Percentiles rank a stretch among this genome's conserved stretches.
Evolutionary conservation across 92 coral and sea anemone species (phyloP).

Genomic region (Palythoa grandiflora): DNA sequence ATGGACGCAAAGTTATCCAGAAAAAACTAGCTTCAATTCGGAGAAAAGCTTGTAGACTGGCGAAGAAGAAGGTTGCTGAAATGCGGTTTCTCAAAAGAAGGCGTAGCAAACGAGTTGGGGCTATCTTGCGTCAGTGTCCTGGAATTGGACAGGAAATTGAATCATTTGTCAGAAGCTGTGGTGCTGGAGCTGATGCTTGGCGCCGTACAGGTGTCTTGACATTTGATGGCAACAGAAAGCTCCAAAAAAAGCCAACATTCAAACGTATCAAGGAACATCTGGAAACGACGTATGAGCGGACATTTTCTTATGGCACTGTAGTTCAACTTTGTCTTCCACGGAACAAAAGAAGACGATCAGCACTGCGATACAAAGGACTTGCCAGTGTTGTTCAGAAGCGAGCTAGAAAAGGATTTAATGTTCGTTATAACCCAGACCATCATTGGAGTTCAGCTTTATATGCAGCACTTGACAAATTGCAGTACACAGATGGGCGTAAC

Average conservation of each 20-base stretch:
- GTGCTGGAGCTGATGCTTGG: constrained; percentile 66
- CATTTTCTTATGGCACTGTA: constrained; percentile 54
- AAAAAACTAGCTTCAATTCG: constrained; percentile 65
- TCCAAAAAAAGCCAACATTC: constrained; percentile 56
- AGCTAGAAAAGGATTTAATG: constrained; percentile 70
- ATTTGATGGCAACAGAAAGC: constrained; percentile 54
- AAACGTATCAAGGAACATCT: constrained; percentile 58
- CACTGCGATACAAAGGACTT: constrained; percentile 58
- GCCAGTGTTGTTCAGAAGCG: constrained; percentile 63
- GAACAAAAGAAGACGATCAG: constrained; percentile 62
- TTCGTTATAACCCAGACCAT: constrained; percentile 62
- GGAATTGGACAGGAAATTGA: constrained; percentile 64
- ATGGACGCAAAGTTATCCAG: constrained; percentile 48
- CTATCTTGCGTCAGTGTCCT: constrained; percentile 54
- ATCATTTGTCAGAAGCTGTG: constrained; percentile 52
- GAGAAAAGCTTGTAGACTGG: constrained; percentile 60
- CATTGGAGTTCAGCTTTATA: constrained; percentile 74
- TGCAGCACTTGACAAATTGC: constrained; percentile 50
- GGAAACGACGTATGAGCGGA: constrained; percentile 52
- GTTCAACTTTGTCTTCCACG: constrained; percentile 67
- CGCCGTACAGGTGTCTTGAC: constrained; percentile 60
- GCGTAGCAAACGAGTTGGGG: constrained; percentile 67
- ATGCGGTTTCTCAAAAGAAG: constrained; percentile 65
- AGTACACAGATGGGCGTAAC: constrained; percentile 63
- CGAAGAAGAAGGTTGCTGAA: constrained; percentile 58